Conservation (phyloP, 1,140 invertebrate species). For the Euura lappo region DNA sequence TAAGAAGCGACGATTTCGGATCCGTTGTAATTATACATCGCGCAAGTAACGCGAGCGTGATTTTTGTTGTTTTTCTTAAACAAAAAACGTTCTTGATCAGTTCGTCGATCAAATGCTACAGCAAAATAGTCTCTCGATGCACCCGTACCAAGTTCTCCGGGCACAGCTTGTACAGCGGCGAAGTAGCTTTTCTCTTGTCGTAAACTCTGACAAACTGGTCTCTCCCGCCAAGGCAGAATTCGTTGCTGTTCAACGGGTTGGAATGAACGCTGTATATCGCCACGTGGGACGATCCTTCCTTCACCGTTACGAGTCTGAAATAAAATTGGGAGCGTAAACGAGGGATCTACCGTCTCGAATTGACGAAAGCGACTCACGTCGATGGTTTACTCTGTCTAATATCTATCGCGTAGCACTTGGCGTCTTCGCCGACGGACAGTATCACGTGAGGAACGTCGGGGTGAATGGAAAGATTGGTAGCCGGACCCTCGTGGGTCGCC, state of each 20-base stretch:
- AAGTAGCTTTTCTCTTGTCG: conserved; percentile 69
- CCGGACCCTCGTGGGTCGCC: conserved; percentile 74
- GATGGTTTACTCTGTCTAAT: conserved; percentile 73
- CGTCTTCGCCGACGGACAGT: conserved; percentile 90
- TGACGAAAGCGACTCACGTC: conserved; percentile 59
- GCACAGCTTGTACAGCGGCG: conserved; percentile 61
- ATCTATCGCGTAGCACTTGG: conserved; percentile 80
- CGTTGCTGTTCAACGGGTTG: conserved; percentile 78
- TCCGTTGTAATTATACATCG: conserved; percentile 91
- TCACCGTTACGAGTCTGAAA: conserved; percentile 71
- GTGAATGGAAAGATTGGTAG: conserved; percentile 80
- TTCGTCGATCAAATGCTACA: conserved; percentile 26
- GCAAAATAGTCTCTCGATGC: conserved; percentile 23
- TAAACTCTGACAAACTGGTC: conserved; percentile 71
- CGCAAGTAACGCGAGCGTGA: conserved; percentile 78
- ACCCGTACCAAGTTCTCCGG: conserved; percentile 63
- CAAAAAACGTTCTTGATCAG: conserved; percentile 20
- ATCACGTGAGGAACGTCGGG: conserved; percentile 78
- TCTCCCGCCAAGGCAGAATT: conserved; percentile 84
- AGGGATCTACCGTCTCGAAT: no score
- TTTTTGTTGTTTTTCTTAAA: conserved; percentile 32
- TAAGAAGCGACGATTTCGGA: conserved; percentile 90
- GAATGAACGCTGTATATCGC: conserved; percentile 86
- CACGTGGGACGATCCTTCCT: conserved; percentile 66
- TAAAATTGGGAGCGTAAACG: conserved; percentile 22